Percentiles rank a stretch among this genome's conserved stretches.
Evolutionary conservation across 2,113 vertebrate species (phyloP).

Genomic region (Eclectus roratus): DNA sequence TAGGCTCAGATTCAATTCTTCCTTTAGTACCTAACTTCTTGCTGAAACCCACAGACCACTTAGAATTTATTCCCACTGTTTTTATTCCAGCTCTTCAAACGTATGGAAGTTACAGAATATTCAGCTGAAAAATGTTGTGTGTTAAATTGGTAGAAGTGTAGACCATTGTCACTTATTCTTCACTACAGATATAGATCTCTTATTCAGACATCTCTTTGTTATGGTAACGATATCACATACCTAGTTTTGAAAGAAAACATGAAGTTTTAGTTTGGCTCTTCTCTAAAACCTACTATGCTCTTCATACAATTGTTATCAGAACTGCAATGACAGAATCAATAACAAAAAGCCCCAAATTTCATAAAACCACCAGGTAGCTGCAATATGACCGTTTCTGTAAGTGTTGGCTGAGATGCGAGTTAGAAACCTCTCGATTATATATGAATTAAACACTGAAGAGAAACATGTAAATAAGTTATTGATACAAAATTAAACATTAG

Average conservation of each 20-base stretch:
- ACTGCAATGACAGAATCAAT: background rate
- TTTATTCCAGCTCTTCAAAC: background rate
- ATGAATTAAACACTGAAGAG: constrained; percentile 22
- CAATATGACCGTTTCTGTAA: background rate
- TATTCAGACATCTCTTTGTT: background rate
- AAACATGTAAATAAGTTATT: constrained; percentile 20
- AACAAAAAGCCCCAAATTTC: background rate
- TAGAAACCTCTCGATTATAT: constrained; percentile 10
- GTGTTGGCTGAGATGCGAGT: background rate
- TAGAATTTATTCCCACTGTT: background rate
- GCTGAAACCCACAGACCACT: background rate
- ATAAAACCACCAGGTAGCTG: background rate
- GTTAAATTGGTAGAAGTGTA: background rate
- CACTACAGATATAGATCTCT: background rate
- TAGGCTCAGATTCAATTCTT: background rate
- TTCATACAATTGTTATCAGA: background rate
- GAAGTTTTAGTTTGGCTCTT: background rate
- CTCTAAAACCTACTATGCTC: background rate
- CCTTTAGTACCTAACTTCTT: background rate
- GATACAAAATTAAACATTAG: constrained; percentile 34
- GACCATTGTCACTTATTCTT: background rate
- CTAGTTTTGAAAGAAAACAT: background rate
- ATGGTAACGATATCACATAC: background rate
- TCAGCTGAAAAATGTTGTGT: background rate
- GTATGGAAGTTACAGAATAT: background rate